Evolutionary conservation across 2,888 invertebrate genomes (phyloP).

Genomic region (Lapara coniferarum): DNA sequence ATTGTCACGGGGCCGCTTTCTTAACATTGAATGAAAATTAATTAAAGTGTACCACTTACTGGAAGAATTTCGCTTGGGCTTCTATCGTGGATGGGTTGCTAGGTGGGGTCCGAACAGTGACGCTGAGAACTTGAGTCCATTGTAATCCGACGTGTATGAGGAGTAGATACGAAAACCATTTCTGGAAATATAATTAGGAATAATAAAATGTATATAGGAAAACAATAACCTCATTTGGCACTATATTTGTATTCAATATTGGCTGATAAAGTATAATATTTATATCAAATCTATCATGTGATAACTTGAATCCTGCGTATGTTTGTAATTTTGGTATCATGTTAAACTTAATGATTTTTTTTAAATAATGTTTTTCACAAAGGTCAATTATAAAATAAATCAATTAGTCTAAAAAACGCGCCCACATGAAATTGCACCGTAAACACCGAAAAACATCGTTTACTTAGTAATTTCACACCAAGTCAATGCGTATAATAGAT

Average conservation of each 20-base stretch:
- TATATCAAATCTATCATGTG: no score
- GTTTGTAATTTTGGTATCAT: no score
- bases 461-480: conserved; percentile 11
- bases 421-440: not conserved
- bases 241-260: no score
- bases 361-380: no score
- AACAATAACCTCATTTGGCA: not conserved
- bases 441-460: not conserved
- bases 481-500: conserved; percentile 5
- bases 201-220: not conserved
- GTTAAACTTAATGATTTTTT: no score
- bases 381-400: no score
- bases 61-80: conserved; percentile 79
- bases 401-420: not conserved
- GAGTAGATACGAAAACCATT: conserved; percentile 66
- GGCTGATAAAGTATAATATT: no score
- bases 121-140: conserved; percentile 53
- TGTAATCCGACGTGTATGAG: conserved; percentile 54
- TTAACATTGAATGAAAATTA: conserved; percentile 24
- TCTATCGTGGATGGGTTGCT: conserved; percentile 65
- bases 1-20: conserved; percentile 36
- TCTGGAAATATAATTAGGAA: conserved; percentile 53
- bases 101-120: conserved; percentile 56
- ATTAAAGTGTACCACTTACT: conserved; percentile 60
- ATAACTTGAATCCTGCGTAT: no score